Evolutionary conservation across 2,888 invertebrate genomes (phyloP).

Genomic region (Neoscelio sp.): DNA sequence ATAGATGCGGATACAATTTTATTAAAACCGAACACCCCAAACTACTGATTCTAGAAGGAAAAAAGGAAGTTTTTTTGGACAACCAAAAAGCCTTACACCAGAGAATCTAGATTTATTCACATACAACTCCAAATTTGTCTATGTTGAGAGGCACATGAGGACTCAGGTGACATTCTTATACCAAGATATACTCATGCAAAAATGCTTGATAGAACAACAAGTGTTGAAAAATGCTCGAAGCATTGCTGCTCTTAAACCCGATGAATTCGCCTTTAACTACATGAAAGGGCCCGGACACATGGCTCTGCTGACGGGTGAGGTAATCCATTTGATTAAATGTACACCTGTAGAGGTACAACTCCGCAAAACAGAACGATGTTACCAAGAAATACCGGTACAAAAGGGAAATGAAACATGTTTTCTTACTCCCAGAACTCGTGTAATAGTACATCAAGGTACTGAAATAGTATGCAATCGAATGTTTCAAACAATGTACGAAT

Average conservation of each 20-base stretch:
- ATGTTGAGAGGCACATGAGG: slow-evolving; percentile 70
- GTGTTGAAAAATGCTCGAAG: slow-evolving; percentile 69
- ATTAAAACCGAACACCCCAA: background rate
- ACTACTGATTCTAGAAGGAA: background rate
- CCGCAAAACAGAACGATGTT: slow-evolving; percentile 63
- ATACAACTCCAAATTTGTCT: slow-evolving; percentile 72
- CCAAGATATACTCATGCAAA: slow-evolving; percentile 65
- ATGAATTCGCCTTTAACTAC: slow-evolving; percentile 69
- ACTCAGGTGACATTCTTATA: slow-evolving; percentile 60
- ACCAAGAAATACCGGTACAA: slow-evolving; percentile 26
- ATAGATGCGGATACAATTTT: background rate
- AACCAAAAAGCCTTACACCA: background rate
- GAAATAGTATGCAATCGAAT: background rate
- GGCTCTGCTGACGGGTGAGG: slow-evolving; percentile 70
- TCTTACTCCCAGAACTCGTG: slow-evolving; percentile 63
- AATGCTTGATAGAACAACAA: slow-evolving; percentile 70
- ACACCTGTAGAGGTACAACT: slow-evolving; percentile 66
- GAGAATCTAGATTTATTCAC: slow-evolving; percentile 58
- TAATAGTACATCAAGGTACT: background rate
- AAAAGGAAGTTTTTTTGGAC: background rate
- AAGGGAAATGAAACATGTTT: slow-evolving; percentile 45
- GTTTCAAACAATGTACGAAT: background rate
- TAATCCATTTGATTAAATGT: slow-evolving; percentile 72
- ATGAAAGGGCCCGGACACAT: slow-evolving; percentile 71
- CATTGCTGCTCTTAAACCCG: slow-evolving; percentile 68